Conservation (phyloP, 37 sponge, comb jelly and placozoan species). For the Agelas oroides region DNA sequence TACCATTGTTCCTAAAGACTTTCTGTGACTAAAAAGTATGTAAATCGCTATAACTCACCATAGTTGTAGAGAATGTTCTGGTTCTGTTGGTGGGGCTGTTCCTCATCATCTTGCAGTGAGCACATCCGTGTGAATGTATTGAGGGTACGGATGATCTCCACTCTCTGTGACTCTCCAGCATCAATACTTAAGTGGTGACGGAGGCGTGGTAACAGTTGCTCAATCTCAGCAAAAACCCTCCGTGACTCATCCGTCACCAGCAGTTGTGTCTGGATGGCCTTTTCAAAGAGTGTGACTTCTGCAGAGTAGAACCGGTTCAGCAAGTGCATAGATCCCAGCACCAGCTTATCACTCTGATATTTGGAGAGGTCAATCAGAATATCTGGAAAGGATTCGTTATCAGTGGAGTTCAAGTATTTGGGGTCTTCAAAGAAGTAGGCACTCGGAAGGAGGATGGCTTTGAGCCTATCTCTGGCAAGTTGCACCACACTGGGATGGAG, state of each 20-base stretch:
- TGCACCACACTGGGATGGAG: not conserved
- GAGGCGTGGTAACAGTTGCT: not conserved
- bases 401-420: not conserved
- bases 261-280: constrained; percentile 57
- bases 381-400: not conserved
- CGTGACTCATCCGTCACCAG: constrained; percentile 4
- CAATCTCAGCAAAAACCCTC: constrained; percentile 6
- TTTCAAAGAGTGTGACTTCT: constrained; percentile 58
- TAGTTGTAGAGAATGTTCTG: constrained; percentile 77
- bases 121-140: constrained; percentile 11
- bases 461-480: constrained; percentile 9
- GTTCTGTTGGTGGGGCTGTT: constrained; percentile 73
- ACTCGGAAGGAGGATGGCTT: not conserved
- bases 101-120: constrained; percentile 30
- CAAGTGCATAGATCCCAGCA: constrained; percentile 51
- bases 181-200: not conserved
- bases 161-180: not conserved
- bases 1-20: too few relatives aligned
- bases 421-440: not conserved
- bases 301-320: constrained; percentile 60
- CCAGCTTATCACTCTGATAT: constrained; percentile 56
- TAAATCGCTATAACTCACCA: constrained; percentile 26
- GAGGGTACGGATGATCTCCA: constrained; percentile 15
- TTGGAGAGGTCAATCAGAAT: constrained; percentile 50
- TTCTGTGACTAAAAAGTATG: too few relatives aligned